phyloP scores from a whole-genome alignment of 2,888 invertebrate genomes.

The Trachelus stipa region DNA sequence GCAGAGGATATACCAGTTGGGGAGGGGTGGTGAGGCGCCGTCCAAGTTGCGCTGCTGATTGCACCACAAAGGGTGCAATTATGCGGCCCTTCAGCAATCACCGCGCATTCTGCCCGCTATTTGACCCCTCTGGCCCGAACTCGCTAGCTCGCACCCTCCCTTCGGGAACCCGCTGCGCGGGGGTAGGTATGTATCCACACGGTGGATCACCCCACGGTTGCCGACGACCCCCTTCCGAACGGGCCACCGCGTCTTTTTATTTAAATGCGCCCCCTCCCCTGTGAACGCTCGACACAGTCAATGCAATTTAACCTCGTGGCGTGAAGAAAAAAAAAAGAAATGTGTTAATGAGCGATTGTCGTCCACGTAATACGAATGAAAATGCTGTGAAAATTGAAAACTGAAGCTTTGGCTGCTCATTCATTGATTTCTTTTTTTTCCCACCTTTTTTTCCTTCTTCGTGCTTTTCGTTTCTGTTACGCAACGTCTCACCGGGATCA shows the following conservation, averaged over 20 bases:
- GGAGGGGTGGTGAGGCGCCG: constrained; percentile 46
- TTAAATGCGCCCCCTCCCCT: constrained; percentile 51
- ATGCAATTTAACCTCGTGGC: constrained; percentile 52
- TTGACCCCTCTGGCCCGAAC: constrained; percentile 54
- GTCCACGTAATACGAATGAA: constrained; percentile 49
- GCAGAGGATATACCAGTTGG: constrained; percentile 22
- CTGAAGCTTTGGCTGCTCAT: background rate
- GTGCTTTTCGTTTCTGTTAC: background rate
- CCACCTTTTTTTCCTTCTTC: constrained; percentile 29
- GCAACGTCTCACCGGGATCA: background rate
- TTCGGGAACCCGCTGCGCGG: constrained; percentile 10
- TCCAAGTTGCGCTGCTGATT: constrained; percentile 66
- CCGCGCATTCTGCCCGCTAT: constrained; percentile 65
- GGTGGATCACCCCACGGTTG: constrained; percentile 14
- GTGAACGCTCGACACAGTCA: constrained; percentile 47
- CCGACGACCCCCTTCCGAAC: constrained; percentile 31
- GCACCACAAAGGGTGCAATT: constrained; percentile 68
- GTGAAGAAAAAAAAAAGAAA: constrained; percentile 47
- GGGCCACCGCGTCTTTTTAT: constrained; percentile 59
- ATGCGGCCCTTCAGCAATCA: constrained; percentile 67
- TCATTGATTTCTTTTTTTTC: constrained; percentile 24
- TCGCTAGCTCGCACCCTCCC: constrained; percentile 23
- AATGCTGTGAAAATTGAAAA: constrained; percentile 53
- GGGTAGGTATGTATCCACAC: constrained; percentile 20
- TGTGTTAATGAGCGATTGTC: constrained; percentile 66